Base-by-base conservation (phyloP, 2,888 invertebrate species). In the Ormyrus labotus region DNA sequence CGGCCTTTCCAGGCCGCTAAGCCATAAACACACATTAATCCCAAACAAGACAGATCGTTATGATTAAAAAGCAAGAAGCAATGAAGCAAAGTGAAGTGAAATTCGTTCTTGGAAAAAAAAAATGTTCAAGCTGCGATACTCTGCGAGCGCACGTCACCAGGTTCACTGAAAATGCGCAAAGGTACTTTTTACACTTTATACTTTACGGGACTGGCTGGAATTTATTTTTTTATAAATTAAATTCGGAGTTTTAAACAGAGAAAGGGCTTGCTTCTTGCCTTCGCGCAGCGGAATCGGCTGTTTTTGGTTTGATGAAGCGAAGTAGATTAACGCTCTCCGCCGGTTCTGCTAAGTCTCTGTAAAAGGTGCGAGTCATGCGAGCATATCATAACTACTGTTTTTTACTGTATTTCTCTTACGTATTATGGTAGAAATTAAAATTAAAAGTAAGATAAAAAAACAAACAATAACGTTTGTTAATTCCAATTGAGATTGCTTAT, bases 251-350 rank as follows among this genome's bases (percentile, higher is more conserved):
- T 34, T 34, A 34, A 34, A 34, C 34, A 34, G 34, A 34, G 34
- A 34, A 84, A 85, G 81, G 83, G 83, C 86, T 34, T 86, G 84
- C 86, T 86, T 84, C 89, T 90, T 90, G 90, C 90, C 90, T 90
- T 89, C 85, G 89, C 87, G 84, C 86, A 86, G 84, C 85, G 86
- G 85, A 83, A 85, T 87, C 87, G 83, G 87, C 88, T 84, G 85
- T 87, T 88, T 89, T 89, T 85, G 87, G 85, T 89, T 89, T 89
- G 86, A 87, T 83, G 88, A 88, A 87, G 84, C 87, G 90, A 85
- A 90, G 90, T 86, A 90, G 90, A 85, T 85, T 90, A 88, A 90
- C 86, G 85, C 87, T 88, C 86, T 88, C 89, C 83, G 89, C 88
- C 81, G 89, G 88, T 84, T 90, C 90, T 85, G 88, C 88, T 85